Base-by-base conservation (phyloP, 2,113 vertebrate species). In the Plestiodon gilberti region DNA sequence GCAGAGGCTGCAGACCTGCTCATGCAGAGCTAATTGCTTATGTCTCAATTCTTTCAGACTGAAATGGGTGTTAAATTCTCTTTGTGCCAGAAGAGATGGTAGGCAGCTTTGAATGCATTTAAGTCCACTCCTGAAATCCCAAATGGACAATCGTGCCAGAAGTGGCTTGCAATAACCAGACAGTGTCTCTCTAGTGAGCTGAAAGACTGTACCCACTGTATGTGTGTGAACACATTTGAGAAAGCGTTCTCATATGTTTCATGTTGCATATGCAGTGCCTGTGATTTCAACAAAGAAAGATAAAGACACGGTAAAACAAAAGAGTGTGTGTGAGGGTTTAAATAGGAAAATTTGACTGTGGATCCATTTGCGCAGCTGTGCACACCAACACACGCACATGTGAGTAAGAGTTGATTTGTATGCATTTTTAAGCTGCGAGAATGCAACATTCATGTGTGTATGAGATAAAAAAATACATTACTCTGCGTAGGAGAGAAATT, bases 71-170 rank as follows among this genome's bases (percentile, higher is more conserved):
- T 85, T 79, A 79, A 75, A 81, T 81, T 87, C 57, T 64, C 78
- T 75, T 87, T 75, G 81, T 55, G 74, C 23, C 78, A 81, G 78
- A 87, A 81, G 78, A 87, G 70, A 87, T 81, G 82, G 82, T 75
- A 43, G 69, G n/a, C 57, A 74, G 57, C 59, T 81, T 74, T 55
- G 59, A 28, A 87, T 30, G 70, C 85, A 81, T 87, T 87, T 78
- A 81, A 87, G 69, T 40, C 11, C 59, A 81, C 8, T 30, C 57
- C 78, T 25, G 57, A 81, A 87, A 87, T 87, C 52, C 30, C 65
- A 78, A 65, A 28, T 17, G 78, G 78, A 75, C 59, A 80, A 75
- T 65, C 74, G 28, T 38, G 85, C 64, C 78, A n/a, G n/a, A 81
- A 75, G 57, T 61, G 23, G 78, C 57, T 35, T 61, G 52, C 84